Percentiles rank a stretch among this genome's conserved stretches.
Evolutionary conservation across 2,113 vertebrate species (phyloP).

Genomic region (Condylura cristata): DNA sequence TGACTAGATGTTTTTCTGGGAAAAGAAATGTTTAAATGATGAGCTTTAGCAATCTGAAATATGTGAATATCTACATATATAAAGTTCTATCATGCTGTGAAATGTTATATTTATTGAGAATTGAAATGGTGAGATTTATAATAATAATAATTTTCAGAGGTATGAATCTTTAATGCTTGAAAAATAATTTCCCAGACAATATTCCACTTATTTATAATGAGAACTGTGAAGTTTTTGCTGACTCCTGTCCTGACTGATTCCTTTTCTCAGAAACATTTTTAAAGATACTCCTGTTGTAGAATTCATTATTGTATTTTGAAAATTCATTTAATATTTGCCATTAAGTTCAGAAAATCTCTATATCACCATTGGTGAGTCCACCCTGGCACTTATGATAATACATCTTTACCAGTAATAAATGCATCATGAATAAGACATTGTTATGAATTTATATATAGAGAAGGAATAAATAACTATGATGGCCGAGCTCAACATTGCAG

Average conservation of each 20-base stretch:
- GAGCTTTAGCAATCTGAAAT: not conserved
- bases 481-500: not conserved
- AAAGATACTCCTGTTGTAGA: not conserved
- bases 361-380: not conserved
- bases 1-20: not conserved
- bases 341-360: not conserved
- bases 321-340: not conserved
- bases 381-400: not conserved
- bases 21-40: conserved; percentile 34
- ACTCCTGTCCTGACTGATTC: not conserved
- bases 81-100: conserved; percentile 54
- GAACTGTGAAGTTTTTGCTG: not conserved
- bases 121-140: conserved; percentile 13
- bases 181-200: not conserved
- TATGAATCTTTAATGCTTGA: conserved; percentile 33
- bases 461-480: not conserved
- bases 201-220: conserved; percentile 37
- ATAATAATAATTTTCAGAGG: conserved; percentile 30
- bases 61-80: conserved; percentile 33
- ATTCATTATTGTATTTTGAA: not conserved
- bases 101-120: conserved; percentile 41
- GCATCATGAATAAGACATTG: not conserved
- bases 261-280: not conserved
- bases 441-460: not conserved
- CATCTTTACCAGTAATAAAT: not conserved